These are phyloP conservation scores for Orthonevra nobilis DNA, from an alignment of 2,888 invertebrate species.

Conservation along the genomic window DNA sequence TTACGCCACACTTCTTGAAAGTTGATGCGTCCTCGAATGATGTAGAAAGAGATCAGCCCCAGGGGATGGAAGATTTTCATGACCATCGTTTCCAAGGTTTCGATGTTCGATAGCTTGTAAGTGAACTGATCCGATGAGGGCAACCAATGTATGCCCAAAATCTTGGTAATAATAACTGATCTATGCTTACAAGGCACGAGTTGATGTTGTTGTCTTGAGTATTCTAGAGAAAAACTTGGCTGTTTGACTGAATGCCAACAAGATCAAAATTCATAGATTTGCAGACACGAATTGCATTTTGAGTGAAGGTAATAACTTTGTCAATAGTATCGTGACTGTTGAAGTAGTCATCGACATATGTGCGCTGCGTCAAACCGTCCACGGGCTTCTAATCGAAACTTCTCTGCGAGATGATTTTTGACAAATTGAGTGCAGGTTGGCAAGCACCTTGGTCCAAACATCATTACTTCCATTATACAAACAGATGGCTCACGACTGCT, in stretches of 20 bases:
- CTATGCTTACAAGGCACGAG: neutral
- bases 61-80: slow-evolving; percentile 30
- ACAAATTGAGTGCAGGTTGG: slow-evolving; percentile 11
- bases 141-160: slow-evolving; percentile 18
- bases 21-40: slow-evolving; percentile 8
- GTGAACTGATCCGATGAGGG: neutral
- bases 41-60: slow-evolving; percentile 3
- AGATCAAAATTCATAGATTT: no score
- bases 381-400: no score
- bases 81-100: neutral
- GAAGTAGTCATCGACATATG: slow-evolving; percentile 26
- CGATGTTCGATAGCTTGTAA: no score
- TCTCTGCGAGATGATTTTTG: no score
- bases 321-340: neutral
- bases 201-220: slow-evolving; percentile 2
- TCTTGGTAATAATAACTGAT: slow-evolving; percentile 2
- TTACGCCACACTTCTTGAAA: slow-evolving; percentile 35
- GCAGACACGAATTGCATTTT: no score
- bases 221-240: neutral
- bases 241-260: no score
- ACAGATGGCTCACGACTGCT: neutral
- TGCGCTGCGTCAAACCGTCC: neutral
- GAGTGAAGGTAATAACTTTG: neutral
- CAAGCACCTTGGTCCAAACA: slow-evolving; percentile 20
- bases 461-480: slow-evolving; percentile 18